Evolutionary conservation across 2,888 invertebrate species (phyloP).

Genomic region (Latrodectus elegans): DNA sequence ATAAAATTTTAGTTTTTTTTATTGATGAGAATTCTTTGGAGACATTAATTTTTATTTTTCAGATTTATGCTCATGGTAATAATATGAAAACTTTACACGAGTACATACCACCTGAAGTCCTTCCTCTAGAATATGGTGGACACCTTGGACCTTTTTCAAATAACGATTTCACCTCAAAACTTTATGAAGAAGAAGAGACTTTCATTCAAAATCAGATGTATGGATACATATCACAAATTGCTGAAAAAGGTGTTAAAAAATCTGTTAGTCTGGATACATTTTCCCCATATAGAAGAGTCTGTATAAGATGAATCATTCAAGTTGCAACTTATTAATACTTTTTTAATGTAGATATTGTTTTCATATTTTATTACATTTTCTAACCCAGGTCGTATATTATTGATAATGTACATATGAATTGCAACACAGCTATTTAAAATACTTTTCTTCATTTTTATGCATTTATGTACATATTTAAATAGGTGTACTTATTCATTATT

Average conservation of each 20-base stretch:
- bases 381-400: constrained; percentile 8
- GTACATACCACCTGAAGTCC: constrained; percentile 64
- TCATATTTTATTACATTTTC: constrained; percentile 37
- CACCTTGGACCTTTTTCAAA: constrained; percentile 67
- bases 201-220: constrained; percentile 66
- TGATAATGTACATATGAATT: constrained; percentile 33
- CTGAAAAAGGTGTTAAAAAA: constrained; percentile 65
- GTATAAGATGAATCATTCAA: constrained; percentile 53
- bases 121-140: constrained; percentile 69
- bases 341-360: constrained; percentile 20
- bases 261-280: constrained; percentile 64
- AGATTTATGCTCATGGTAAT: constrained; percentile 69
- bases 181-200: constrained; percentile 61
- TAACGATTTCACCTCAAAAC: constrained; percentile 47
- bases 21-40: no score
- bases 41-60: not conserved
- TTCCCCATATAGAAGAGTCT: constrained; percentile 61
- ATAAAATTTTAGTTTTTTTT: no score
- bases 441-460: not conserved
- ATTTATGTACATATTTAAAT: no score
- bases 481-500: no score
- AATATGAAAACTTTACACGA: constrained; percentile 66
- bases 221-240: constrained; percentile 68
- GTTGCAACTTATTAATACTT: constrained; percentile 1
- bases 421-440: constrained; percentile 27